Evolutionary conservation across 2,888 invertebrate species (phyloP).

Genomic region (Orthonevra nobilis): DNA sequence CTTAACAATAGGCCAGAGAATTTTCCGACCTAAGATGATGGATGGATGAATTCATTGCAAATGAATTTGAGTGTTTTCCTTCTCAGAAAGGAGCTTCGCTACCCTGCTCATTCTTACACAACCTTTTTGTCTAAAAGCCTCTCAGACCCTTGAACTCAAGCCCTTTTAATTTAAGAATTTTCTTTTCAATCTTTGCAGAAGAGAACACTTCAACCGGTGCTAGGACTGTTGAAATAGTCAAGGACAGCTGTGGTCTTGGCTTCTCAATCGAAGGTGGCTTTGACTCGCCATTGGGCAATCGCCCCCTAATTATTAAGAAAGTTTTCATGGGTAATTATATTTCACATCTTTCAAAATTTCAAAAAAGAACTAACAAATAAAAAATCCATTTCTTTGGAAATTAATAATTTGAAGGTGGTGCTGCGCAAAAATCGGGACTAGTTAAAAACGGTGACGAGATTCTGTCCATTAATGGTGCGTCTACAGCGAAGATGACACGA

Average conservation of each 20-base stretch:
- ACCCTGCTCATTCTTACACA: too few species aligned
- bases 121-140: too few species aligned
- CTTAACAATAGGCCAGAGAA: too few species aligned
- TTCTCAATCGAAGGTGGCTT: slow-evolving; percentile 97
- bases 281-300: slow-evolving; percentile 93
- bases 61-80: too few species aligned
- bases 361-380: slow-evolving; percentile 10
- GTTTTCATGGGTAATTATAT: slow-evolving; percentile 90
- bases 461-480: slow-evolving; percentile 89
- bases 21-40: too few species aligned
- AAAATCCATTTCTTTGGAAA: slow-evolving; percentile 18
- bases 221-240: slow-evolving; percentile 78
- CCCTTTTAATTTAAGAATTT: too few species aligned
- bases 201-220: slow-evolving; percentile 74
- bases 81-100: too few species aligned
- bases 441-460: slow-evolving; percentile 93
- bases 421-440: slow-evolving; percentile 92
- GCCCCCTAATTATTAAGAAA: slow-evolving; percentile 94
- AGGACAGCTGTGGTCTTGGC: slow-evolving; percentile 93
- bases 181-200: slow-evolving; percentile 71
- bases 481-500: slow-evolving; percentile 91
- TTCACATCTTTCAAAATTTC: not conserved
- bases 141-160: too few species aligned
- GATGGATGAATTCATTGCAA: too few species aligned
- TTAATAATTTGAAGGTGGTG: slow-evolving; percentile 86